These are phyloP conservation scores for Eucidaris tribuloides DNA, from an alignment of 35 echinoderm and acorn worm genomes.

Conservation along the genomic window DNA sequence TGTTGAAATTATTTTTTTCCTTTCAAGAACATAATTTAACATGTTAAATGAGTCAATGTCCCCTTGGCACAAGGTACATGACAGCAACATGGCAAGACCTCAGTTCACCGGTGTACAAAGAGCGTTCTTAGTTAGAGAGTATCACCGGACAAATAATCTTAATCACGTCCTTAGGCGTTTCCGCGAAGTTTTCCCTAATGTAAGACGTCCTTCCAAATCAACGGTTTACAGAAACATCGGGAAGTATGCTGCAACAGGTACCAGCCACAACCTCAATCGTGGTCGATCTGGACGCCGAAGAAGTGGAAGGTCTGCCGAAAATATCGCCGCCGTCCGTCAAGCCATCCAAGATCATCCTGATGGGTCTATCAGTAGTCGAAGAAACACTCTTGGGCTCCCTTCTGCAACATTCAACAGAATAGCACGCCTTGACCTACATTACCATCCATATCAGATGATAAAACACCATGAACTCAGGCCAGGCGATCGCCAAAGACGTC, in stretches of 20 bases:
- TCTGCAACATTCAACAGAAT: neutral
- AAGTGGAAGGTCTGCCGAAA: neutral
- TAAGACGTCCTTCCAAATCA: neutral
- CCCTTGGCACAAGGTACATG: too few species aligned
- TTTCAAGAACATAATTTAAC: too few species aligned
- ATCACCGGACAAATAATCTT: neutral
- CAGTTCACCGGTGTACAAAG: neutral
- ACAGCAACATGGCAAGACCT: neutral
- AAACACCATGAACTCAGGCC: neutral
- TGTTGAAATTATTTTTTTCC: too few species aligned
- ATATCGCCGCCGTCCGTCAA: neutral
- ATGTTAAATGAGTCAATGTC: too few species aligned
- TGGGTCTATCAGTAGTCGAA: neutral
- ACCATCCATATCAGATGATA: neutral
- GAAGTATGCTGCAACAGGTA: neutral
- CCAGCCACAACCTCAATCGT: slow-evolving; percentile 5
- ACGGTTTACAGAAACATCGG: too few species aligned
- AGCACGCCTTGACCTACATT: neutral
- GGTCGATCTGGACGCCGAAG: neutral
- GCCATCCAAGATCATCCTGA: too few species aligned
- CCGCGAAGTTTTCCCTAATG: neutral
- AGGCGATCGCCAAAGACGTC: neutral
- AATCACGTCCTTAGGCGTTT: neutral
- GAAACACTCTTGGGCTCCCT: neutral
- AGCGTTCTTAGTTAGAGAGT: neutral